phyloP scores from a whole-genome alignment of 2,797 vertebrate species.

The Galaxias olidus region DNA sequence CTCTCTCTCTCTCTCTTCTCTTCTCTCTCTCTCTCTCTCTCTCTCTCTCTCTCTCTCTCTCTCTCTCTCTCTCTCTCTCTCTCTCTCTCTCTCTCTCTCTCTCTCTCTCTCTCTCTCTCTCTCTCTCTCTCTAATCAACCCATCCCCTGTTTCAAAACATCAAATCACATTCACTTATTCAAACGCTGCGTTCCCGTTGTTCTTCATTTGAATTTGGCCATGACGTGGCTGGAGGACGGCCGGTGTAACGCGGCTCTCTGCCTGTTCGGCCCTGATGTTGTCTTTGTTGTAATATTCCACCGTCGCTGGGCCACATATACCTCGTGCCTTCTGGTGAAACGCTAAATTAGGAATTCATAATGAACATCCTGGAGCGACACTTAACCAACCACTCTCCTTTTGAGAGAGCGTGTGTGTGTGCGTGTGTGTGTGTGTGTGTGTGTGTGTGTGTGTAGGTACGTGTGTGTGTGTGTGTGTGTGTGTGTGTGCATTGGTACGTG shows the following conservation, averaged over 20 bases:
- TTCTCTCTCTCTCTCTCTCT: conserved; percentile 1
- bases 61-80: conserved; percentile 11
- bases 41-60: conserved; percentile 14
- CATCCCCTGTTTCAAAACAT: neutral
- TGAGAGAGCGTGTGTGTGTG: neutral
- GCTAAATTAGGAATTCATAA: conserved; percentile 60
- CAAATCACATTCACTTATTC: too few relatives aligned
- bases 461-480: conserved; percentile 26
- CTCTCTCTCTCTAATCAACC: neutral
- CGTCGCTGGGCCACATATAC: conserved; percentile 24
- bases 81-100: neutral
- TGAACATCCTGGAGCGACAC: conserved; percentile 59
- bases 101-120: neutral
- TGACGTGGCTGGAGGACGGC: too few relatives aligned
- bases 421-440: conserved; percentile 1
- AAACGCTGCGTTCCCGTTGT: too few relatives aligned
- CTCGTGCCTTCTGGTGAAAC: conserved; percentile 45
- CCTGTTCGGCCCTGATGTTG: conserved; percentile 30
- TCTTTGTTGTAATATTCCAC: conserved; percentile 46
- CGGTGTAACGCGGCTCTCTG: conserved; percentile 24
- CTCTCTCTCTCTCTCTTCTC: conserved; percentile 5
- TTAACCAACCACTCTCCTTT: conserved; percentile 34
- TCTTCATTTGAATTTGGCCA: too few relatives aligned
- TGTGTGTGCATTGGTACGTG: conserved; percentile 25
- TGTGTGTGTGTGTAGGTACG: neutral